Base-by-base conservation (phyloP, 1,140 invertebrate species). In the Bombus superbus region DNA sequence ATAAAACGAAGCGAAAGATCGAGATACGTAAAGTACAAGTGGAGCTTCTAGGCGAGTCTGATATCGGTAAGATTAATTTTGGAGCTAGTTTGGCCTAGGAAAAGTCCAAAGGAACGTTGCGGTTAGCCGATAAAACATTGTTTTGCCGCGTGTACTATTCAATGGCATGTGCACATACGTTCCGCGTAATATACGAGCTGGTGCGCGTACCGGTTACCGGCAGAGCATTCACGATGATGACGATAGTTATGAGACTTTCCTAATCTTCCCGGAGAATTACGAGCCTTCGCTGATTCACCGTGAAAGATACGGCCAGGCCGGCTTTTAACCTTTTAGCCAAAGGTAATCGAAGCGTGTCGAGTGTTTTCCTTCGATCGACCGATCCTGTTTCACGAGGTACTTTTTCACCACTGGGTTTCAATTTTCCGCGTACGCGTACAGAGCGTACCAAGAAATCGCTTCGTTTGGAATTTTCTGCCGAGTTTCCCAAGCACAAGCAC, bases 191-290 rank as follows among this genome's bases (percentile, higher is more conserved):
- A 74, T 80, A 84, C 76, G 66, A 72, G 40, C 38, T 22, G 28
- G 59, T 53, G 44, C 62, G n/a, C 73, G 62, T 68, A 68, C 35
- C 40, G 57, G 68, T 62, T 72, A 71, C 28, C 83, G 8, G 18
- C n/a, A 53, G 59, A 59, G 69, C 78, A 57, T 66, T 57, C 69
- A 32, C 78, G 59, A 73, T 81, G 83, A 85, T 81, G 78, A 81
- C 78, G 83, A 81, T 74, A 85, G 77, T 81, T 85, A 85, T 74
- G 83, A 81, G 83, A 69, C 44, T 85, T 85, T 85, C 78, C 83
- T 85, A 85, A 85, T 85, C 83, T 85, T 85, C 59, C 69, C 59
- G 3, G n/a, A 81, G 78, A 85, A 72, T 81, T 85, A 85, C 13
- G 78, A 81, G 44, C 42, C 57, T 66, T 35, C 69, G 75, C 35